A percentile compares a stretch with the other conserved stretches of the same genome.
Conservation (phyloP, 2,888 invertebrate species). For the Molorchus minor region DNA sequence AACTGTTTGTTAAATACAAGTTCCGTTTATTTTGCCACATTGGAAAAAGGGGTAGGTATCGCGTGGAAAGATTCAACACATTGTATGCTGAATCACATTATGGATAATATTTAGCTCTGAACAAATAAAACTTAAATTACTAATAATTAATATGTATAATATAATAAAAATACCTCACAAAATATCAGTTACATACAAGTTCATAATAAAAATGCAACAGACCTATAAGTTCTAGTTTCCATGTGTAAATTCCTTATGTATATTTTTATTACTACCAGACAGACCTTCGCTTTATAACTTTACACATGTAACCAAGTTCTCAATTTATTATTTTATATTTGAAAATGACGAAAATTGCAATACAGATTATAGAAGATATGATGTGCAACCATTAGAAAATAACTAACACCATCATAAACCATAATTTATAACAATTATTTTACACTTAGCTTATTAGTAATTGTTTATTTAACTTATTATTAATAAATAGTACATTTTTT, state of each 20-base stretch:
- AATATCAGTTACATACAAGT: slow-evolving; percentile 30
- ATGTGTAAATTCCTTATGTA: slow-evolving; percentile 8
- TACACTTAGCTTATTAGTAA: slow-evolving; percentile 23
- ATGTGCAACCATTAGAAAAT: slow-evolving; percentile 9
- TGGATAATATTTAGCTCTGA: too few relatives aligned
- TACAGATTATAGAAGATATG: slow-evolving; percentile 21
- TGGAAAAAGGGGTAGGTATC: not conserved
- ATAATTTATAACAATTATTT: slow-evolving; percentile 22
- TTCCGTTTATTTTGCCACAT: too few relatives aligned
- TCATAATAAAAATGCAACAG: slow-evolving; percentile 27
- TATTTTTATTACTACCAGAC: not conserved
- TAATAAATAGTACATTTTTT: slow-evolving; percentile 33
- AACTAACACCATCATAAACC: slow-evolving; percentile 16
- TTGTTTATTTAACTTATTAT: slow-evolving; percentile 16
- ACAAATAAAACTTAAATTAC: slow-evolving; percentile 2
- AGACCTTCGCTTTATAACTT: slow-evolving; percentile 3
- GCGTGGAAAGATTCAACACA: too few relatives aligned
- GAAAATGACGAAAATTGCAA: slow-evolving; percentile 19
- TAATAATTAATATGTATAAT: slow-evolving; percentile 25
- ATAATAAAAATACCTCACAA: slow-evolving; percentile 35
- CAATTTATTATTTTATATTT: slow-evolving; percentile 18
- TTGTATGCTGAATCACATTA: too few relatives aligned
- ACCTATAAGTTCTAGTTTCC: slow-evolving; percentile 6
- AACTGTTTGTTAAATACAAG: too few relatives aligned
- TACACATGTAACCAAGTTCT: slow-evolving; percentile 16